phyloP scores from a whole-genome alignment of 2,888 invertebrate species.

The Cephus runcator region DNA sequence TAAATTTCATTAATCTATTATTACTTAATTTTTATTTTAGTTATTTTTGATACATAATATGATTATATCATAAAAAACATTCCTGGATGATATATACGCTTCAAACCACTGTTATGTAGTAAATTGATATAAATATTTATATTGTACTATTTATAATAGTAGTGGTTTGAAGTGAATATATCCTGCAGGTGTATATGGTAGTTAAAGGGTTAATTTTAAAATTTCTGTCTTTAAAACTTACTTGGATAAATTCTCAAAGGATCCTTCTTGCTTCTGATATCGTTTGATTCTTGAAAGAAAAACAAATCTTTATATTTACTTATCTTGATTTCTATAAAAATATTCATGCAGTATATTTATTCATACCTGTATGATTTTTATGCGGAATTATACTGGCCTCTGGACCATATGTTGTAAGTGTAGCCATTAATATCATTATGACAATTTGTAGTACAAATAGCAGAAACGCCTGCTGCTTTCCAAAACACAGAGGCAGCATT shows the following conservation, averaged over 20 bases:
- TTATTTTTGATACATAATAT: too few species aligned
- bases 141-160: too few species aligned
- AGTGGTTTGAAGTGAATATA: too few species aligned
- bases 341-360: not conserved
- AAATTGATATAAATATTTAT: too few species aligned
- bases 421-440: conserved; percentile 67
- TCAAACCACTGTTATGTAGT: too few species aligned
- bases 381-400: conserved; percentile 43
- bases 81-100: too few species aligned
- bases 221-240: conserved; percentile 30
- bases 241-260: conserved; percentile 53
- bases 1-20: too few species aligned
- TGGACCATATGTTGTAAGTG: conserved; percentile 67
- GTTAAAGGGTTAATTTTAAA: not conserved
- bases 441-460: conserved; percentile 68
- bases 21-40: too few species aligned
- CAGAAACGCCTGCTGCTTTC: conserved; percentile 58
- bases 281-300: not conserved
- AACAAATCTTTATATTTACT: not conserved
- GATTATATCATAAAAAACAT: too few species aligned
- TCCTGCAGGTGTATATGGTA: too few species aligned
- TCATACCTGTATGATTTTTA: conserved; percentile 36
- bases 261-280: conserved; percentile 18
- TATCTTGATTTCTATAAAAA: not conserved
- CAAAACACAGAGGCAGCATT: conserved; percentile 33